Evolutionary conservation across 2,113 vertebrate genomes (phyloP).

Genomic region (Pollachius pollachius): DNA sequence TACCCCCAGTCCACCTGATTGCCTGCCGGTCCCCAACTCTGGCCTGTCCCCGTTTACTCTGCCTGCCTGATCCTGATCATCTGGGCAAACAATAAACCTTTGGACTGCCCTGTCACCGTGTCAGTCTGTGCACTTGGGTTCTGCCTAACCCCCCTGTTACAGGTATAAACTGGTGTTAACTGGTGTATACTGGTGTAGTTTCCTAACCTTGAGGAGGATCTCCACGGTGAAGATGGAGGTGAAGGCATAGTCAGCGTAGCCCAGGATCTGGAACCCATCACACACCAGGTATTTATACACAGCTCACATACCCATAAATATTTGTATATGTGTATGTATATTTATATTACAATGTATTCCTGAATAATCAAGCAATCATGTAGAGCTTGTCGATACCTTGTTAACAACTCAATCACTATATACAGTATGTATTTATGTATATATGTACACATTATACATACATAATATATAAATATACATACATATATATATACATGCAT

Average conservation of each 20-base stretch:
- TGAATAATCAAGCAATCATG: too few species aligned
- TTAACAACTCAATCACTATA: not conserved
- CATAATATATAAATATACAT: not conserved
- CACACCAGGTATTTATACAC: not conserved
- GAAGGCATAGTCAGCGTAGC: constrained; percentile 91
- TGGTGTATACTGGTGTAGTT: not conserved
- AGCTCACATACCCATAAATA: not conserved
- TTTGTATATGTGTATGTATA: not conserved
- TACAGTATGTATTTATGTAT: not conserved
- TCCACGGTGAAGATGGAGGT: constrained; percentile 93
- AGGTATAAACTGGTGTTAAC: not conserved
- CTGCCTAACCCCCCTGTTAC: too few species aligned
- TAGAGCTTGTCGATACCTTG: too few species aligned
- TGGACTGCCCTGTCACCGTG: too few species aligned
- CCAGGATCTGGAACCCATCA: constrained; percentile 75
- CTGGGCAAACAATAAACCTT: too few species aligned
- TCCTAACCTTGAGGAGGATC: constrained; percentile 85
- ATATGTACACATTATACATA: not conserved
- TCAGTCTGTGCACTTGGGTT: too few species aligned
- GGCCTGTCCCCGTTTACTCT: too few species aligned
- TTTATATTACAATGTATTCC: too few species aligned
- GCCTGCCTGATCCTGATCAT: too few species aligned
- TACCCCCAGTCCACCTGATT: too few species aligned
- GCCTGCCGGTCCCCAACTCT: too few species aligned
- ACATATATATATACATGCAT: not conserved